Evolutionary conservation across 2,888 invertebrate genomes (phyloP), one percentile per base, ranked within the genome.

Genomic region (Phasia obesa): DNA sequence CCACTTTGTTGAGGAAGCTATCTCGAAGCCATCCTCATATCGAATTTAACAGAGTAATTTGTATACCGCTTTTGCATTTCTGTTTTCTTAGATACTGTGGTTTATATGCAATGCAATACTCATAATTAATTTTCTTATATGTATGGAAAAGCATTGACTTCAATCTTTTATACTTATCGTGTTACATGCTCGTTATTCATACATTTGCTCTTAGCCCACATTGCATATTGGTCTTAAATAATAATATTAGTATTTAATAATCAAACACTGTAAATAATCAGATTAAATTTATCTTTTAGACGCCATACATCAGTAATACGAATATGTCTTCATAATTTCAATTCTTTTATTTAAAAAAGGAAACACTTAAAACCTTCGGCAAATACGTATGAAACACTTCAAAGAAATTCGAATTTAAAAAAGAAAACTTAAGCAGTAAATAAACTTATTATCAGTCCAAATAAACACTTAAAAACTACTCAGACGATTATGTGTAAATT

Each of bases 401-500:
- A 62, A 7, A 42, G 31, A 15, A 65, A 35, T 44, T 55, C 0
- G 19, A 23, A 38, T 57, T 73, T n/a, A n/a, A n/a, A n/a, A n/a
- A 19, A 13, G 31, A 69, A 73, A 35, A 35, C 49, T 47, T 38
- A 47, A 73, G 47, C 19, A 51, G 17, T 42, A 82, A 73, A 77
- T 73, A 62, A 73, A 82, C 42, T 69, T 76, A 67, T 76, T 49
- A 81, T 44, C 38, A 59, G n/a, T 21, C 7, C 60, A 53, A 74
- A 35, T 44, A 70, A 2, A 23, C 69, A 74, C 75, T 83, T 75
- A 71, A 79, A 69, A 71, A 67, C 74, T 70, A 75, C 71, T 83
- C 75, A 83, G 71, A 71, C 83, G 70, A 79, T 79, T 79, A 75
- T 79, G 60, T 75, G 79, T 65, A 79, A 83, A 83, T 83, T 79